Evolutionary conservation across 2,113 vertebrate genomes (phyloP).

Genomic region (Neomonachus schauinslandi): DNA sequence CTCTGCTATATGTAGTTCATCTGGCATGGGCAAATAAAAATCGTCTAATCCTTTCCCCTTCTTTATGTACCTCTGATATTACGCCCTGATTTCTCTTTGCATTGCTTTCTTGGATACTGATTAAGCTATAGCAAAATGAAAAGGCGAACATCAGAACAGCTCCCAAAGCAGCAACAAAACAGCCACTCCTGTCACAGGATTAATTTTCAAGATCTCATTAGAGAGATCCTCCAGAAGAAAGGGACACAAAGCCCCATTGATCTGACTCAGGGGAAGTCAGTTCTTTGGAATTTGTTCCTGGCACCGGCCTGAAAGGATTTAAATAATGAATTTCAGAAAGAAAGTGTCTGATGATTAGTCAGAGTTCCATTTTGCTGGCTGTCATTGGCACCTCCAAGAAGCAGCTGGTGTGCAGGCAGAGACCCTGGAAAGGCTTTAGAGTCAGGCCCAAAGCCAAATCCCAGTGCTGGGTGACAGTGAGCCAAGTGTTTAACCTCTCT

Average conservation of each 20-base stretch:
- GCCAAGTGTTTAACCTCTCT: neutral
- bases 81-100: neutral
- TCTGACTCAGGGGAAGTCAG: neutral
- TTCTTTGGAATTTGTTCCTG: constrained; percentile 39
- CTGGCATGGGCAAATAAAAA: neutral
- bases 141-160: constrained; percentile 37
- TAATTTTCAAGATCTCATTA: constrained; percentile 45
- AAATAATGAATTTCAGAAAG: constrained; percentile 38
- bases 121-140: constrained; percentile 3
- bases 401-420: neutral
- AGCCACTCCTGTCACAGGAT: neutral
- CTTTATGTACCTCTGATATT: neutral
- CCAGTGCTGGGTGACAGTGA: neutral
- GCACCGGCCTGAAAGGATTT: constrained; percentile 34
- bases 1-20: neutral
- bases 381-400: neutral
- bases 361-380: neutral
- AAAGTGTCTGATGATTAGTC: neutral
- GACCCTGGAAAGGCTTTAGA: neutral
- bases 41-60: neutral
- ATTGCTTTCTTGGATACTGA: neutral
- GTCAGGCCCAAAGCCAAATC: neutral
- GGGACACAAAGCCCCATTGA: constrained; percentile 56
- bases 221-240: neutral
- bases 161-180: constrained; percentile 28